Evolutionary conservation across 1,140 invertebrate genomes (phyloP).

Genomic region (Euwallacea similis): DNA sequence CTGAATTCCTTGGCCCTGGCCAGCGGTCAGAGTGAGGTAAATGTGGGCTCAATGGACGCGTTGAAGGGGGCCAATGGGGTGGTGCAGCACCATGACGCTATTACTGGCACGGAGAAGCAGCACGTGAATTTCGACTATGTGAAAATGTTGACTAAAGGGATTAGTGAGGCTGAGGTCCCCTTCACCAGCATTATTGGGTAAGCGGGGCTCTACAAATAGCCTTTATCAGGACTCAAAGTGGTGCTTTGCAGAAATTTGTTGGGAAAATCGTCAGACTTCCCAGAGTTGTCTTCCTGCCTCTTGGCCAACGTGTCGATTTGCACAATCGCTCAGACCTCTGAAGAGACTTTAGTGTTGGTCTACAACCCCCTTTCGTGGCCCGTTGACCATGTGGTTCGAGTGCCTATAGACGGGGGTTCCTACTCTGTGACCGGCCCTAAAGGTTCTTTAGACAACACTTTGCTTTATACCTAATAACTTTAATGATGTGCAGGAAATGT

Average conservation of each 20-base stretch:
- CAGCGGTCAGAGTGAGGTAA: slow-evolving; percentile 16
- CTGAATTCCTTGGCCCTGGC: slow-evolving; percentile 19
- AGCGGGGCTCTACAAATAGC: background rate
- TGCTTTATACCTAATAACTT: background rate
- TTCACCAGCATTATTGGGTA: background rate
- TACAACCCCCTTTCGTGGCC: slow-evolving; percentile 77
- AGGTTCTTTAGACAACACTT: slow-evolving; percentile 38
- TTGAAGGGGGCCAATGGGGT: slow-evolving; percentile 61
- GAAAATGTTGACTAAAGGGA: slow-evolving; percentile 63
- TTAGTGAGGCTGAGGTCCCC: slow-evolving; percentile 41
- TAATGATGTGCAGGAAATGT: background rate
- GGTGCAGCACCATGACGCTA: slow-evolving; percentile 71
- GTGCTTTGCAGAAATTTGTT: slow-evolving; percentile 60
- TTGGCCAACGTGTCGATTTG: slow-evolving; percentile 66
- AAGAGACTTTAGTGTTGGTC: slow-evolving; percentile 66
- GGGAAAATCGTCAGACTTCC: slow-evolving; percentile 57
- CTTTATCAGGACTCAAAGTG: too few species aligned
- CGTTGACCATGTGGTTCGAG: slow-evolving; percentile 63
- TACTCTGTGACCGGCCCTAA: slow-evolving; percentile 2
- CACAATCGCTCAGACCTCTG: slow-evolving; percentile 61
- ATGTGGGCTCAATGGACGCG: slow-evolving; percentile 44
- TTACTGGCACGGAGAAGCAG: slow-evolving; percentile 73
- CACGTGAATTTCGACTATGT: slow-evolving; percentile 74
- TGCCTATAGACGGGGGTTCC: slow-evolving; percentile 63
- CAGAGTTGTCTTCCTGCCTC: slow-evolving; percentile 35